Evolutionary conservation across 2,797 vertebrate genomes (phyloP), one percentile per base, ranked within the genome.

Genomic region (Intellagama lesueurii): DNA sequence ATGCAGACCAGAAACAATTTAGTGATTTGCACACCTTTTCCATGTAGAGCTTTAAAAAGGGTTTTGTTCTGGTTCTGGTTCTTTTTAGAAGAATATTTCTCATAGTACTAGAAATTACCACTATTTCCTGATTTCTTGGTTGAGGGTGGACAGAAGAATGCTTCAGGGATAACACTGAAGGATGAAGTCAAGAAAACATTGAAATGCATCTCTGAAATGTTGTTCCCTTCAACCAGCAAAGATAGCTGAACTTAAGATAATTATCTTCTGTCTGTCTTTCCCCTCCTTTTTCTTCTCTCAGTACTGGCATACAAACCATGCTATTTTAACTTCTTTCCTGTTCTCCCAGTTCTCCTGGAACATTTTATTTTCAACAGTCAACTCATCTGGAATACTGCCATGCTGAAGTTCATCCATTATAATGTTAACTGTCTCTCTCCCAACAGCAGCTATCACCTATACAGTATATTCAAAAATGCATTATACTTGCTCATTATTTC

Each of bases 321-420:
- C 96, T 96, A 97, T 96, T 97, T 97, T 97, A 97, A 97, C 96
- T 97, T 97, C 97, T 97, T 97, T 97, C 97, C 97, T 97, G 97
- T 97, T 97, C 97, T 97, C 97, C 96, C 96, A 97, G 97, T 97
- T 97, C 97, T 97, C 97, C 97, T 97, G 97, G 97, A 97, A 97
- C 97, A 97, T 97, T 97, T 97, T 97, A 97, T 97, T 97, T 97
- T 97, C 95, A 95, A 97, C 96, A 97, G 97, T 97, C 97, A 97
- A 97, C 96, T 97, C 96, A 96, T 97, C 96, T 97, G 97, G 97
- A 97, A 96, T 95, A 97, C 88, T 97, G 97, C 97, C 97, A 97
- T 88, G 91, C 92, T 96, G 96, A 97, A 95, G 96, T 97, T 97
- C 96, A 96, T 96, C 97, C 93, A 85, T 97, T 96, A 95, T 95